Evolutionary conservation across 2,888 invertebrate species (phyloP), one percentile per base, ranked within the genome.

Genomic region (Himalopsyche japonica): DNA sequence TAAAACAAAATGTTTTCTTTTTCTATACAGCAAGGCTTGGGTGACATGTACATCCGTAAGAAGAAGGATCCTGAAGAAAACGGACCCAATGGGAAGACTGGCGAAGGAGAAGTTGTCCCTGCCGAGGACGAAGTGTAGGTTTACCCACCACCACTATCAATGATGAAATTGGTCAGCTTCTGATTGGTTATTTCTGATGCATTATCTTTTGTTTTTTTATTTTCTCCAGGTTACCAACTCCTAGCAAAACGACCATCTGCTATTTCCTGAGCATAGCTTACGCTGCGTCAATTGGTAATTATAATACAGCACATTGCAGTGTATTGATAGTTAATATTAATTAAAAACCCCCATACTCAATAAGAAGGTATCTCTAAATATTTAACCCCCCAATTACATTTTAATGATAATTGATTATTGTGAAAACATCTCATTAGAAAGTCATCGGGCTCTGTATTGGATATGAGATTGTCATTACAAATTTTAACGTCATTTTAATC

Each of bases 211-310:
- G 37, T n/a, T 49, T 43, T 82, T 10, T 32, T 87, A 88, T 57
- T 57, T 12, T 7, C 24, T 3, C 0, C 88, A 95, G 95, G 77
- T 88, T 90, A 0, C 94, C 94, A 6, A 91, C 93, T 87, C 96
- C 96, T 0, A 95, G 95, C 0, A 94, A 95, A 89, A 94, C 95
- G 20, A 96, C 96, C 0, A 93, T 95, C 88, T 96, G 95, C 88
- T 96, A 96, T 89, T 97, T 95, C 91, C 90, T 96, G 87, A 95
- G 95, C 77, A 95, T 95, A 20, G 96, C 97, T 5, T 97, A 96
- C 89, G 96, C 97, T 0, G 94, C 97, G 0, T 96, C 95, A 1
- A 92, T 97, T 82, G 97, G 86, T 86, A 83, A 85, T 32, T 76
- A 64, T 34, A n/a, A n/a, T n/a, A n/a, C n/a, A n/a, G n/a, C n/a